Evolutionary conservation across 2,113 vertebrate species (phyloP), one percentile per base, ranked within the genome.

Genomic region (Lophochroa leadbeateri): DNA sequence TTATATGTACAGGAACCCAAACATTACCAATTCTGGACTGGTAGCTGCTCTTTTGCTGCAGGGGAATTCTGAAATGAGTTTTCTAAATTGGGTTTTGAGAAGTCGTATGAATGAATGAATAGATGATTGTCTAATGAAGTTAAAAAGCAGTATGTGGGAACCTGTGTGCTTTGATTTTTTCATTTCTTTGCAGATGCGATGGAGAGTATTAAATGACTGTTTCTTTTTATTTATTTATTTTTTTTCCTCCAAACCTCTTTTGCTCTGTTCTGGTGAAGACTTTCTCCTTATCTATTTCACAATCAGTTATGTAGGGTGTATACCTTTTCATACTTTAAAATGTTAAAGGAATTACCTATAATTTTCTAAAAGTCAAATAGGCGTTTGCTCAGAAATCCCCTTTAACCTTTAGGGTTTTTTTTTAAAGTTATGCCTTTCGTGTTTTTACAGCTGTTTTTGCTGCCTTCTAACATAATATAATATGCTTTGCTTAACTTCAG

Each of bases 1-100:
- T 19, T 15, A 28, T 58, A 25, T 46, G 29, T 15, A 35, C 10
- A 71, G 41, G 0, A 1, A 70, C 7, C 17, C 2, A 5, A 83
- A 55, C 7, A 7, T 24, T 43, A 35, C 58, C 11, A 27, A 0
- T 67, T 88, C 63, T 5, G 29, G n/a, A 65, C 47, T 63, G 13
- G 11, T 5, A 71, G 57, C 41, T 41, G 25, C 47, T 86, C 25
- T 81, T 71, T 39, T 60, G 67, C 67, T 76, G 53, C 4, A 3
- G 35, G 39, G 21, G 49, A 69, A 24, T 81, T 90, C 46, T 91
- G 76, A 83, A 91, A 64, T 41, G 7, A 77, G 41, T 86, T 78
- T 78, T 72, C 60, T 70, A 28, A 91, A 53, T 7, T 31, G 47
- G 4, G 9, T 31, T 91, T 81, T 61, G 44, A 35, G 25, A 70